These are phyloP conservation scores for Poicephalus gulielmi DNA, from an alignment of 2,113 vertebrate genomes.

Conservation along the genomic window DNA sequence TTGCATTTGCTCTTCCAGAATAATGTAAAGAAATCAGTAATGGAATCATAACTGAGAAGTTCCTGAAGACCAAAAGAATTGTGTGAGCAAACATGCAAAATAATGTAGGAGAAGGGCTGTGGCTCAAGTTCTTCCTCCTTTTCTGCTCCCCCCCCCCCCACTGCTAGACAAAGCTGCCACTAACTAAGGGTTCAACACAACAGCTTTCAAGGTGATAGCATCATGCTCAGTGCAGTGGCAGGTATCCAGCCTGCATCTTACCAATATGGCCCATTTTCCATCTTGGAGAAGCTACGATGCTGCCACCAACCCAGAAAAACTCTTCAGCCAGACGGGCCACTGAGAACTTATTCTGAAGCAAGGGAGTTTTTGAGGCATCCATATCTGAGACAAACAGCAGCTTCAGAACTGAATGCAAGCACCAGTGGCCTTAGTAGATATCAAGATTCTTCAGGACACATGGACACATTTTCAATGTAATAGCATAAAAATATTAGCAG, in stretches of 20 bases:
- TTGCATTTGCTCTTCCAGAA: not conserved
- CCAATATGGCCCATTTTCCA: conserved; percentile 86
- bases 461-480: not conserved
- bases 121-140: not conserved
- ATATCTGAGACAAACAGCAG: not conserved
- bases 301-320: conserved; percentile 85
- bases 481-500: not conserved
- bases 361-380: conserved; percentile 40
- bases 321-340: conserved; percentile 77
- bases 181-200: not conserved
- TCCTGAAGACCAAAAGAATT: not conserved
- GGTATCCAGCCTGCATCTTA: conserved; percentile 70
- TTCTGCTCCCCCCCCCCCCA: not conserved
- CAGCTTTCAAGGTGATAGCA: not conserved
- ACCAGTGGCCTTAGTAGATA: not conserved
- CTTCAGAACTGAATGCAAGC: not conserved
- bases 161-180: not conserved
- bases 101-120: not conserved
- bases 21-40: not conserved
- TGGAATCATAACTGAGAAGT: not conserved
- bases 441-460: not conserved
- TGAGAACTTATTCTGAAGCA: conserved; percentile 60
- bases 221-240: not conserved
- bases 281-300: conserved; percentile 73
- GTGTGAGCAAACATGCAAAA: not conserved